A percentile compares a stretch with the other conserved stretches of the same genome.
These are phyloP conservation scores for Molossus molossus DNA, from an alignment of 2,797 vertebrate species.

Conservation along the genomic window DNA sequence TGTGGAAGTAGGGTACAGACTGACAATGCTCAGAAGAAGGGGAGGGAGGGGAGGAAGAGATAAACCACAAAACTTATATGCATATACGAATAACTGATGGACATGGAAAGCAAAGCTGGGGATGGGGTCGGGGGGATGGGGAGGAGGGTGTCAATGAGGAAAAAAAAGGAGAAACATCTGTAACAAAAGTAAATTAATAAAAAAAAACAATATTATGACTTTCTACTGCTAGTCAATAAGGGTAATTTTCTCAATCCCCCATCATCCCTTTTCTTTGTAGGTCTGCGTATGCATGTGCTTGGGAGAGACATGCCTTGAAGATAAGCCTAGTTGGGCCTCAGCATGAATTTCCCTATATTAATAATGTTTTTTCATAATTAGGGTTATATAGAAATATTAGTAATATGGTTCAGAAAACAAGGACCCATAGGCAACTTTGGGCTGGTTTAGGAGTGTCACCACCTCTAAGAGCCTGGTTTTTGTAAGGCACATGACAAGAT, in stretches of 20 bases:
- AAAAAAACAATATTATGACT: background rate
- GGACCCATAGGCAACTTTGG: background rate
- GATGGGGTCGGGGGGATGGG: too few species aligned
- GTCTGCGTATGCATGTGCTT: background rate
- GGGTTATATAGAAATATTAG: background rate
- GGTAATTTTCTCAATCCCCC: background rate
- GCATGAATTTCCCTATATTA: background rate
- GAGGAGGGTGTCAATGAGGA: too few species aligned
- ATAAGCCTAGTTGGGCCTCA: background rate
- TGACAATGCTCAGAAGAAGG: too few species aligned
- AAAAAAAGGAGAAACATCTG: too few species aligned
- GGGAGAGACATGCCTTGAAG: background rate
- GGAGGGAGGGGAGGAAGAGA: too few species aligned
- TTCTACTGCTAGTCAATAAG: background rate
- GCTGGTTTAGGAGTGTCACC: background rate
- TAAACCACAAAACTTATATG: too few species aligned
- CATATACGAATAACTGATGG: too few species aligned
- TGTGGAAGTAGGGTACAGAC: too few species aligned
- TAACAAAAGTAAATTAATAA: too few species aligned
- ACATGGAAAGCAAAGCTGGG: too few species aligned
- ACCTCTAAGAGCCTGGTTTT: constrained; percentile 31
- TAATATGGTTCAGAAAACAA: constrained; percentile 42
- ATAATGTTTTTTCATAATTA: background rate
- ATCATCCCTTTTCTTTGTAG: background rate
- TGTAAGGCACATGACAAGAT: background rate